phyloP scores from a whole-genome alignment of 1,140 invertebrate genomes.

The Bombus difficillimus region DNA sequence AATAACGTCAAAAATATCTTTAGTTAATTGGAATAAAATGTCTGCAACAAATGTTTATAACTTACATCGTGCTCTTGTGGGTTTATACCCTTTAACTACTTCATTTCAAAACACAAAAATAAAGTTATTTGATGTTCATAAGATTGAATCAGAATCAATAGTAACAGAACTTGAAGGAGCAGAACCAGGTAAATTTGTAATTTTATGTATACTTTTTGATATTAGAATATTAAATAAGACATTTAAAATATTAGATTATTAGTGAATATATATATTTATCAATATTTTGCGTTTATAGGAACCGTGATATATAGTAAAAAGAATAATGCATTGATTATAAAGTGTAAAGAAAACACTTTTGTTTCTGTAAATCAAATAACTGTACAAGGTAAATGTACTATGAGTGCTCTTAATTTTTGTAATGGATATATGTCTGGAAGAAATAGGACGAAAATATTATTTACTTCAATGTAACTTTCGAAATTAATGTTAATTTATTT shows the following conservation, averaged over 20 bases:
- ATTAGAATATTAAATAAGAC: slow-evolving; percentile 28
- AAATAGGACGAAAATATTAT: slow-evolving; percentile 60
- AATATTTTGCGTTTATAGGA: slow-evolving; percentile 74
- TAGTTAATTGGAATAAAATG: slow-evolving; percentile 86
- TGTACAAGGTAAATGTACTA: slow-evolving; percentile 84
- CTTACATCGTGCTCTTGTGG: slow-evolving; percentile 86
- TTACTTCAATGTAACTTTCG: slow-evolving; percentile 24
- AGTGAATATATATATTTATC: not conserved
- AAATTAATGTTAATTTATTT: not conserved
- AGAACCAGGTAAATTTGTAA: slow-evolving; percentile 28
- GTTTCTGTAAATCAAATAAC: slow-evolving; percentile 84
- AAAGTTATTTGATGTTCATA: slow-evolving; percentile 85
- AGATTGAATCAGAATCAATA: slow-evolving; percentile 54
- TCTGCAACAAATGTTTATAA: slow-evolving; percentile 86
- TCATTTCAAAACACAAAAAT: slow-evolving; percentile 84
- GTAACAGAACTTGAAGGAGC: slow-evolving; percentile 21
- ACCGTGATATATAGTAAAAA: slow-evolving; percentile 82
- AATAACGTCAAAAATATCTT: slow-evolving; percentile 84
- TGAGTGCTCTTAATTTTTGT: slow-evolving; percentile 86
- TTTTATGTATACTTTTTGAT: not conserved
- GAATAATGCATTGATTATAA: slow-evolving; percentile 82
- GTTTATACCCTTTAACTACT: slow-evolving; percentile 85
- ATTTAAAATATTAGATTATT: not conserved
- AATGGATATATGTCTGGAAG: slow-evolving; percentile 86
- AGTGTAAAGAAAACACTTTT: slow-evolving; percentile 84